A percentile compares a stretch with the other conserved stretches of the same genome.
phyloP scores from a whole-genome alignment of 1,140 invertebrate genomes.

The Sitophilus oryzae region DNA sequence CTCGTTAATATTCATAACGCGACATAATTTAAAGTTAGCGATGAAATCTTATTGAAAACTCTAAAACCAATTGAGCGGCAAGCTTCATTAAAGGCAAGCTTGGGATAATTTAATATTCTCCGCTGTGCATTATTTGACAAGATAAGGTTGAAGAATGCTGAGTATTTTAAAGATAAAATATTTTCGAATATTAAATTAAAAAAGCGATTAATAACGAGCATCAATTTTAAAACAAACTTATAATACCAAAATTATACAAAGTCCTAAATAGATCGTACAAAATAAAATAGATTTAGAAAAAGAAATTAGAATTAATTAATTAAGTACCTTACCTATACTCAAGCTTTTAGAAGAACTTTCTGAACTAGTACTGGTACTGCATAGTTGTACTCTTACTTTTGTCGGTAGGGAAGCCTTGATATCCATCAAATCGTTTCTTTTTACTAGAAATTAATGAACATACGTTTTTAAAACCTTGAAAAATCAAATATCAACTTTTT shows the following conservation, averaged over 20 bases:
- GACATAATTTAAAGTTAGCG: neutral
- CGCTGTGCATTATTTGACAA: neutral
- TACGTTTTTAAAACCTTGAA: no score
- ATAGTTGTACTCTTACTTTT: conserved; percentile 35
- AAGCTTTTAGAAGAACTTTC: conserved; percentile 43
- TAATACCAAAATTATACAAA: neutral
- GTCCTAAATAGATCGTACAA: no score
- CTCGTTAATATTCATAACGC: no score
- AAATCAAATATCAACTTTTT: no score
- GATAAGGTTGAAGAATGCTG: neutral
- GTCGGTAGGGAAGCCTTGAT: conserved; percentile 35
- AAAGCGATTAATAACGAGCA: neutral
- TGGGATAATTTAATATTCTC: neutral
- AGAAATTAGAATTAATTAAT: no score
- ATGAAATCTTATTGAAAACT: neutral
- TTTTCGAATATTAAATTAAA: neutral
- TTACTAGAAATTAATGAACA: conserved; percentile 31
- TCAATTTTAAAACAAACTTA: neutral
- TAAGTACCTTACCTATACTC: conserved; percentile 37
- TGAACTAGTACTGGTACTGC: conserved; percentile 42
- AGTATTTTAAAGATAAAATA: neutral
- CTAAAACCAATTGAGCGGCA: neutral
- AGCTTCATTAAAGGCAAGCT: neutral
- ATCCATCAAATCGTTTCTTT: conserved; percentile 44
- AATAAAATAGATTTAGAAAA: no score